Base-by-base conservation (phyloP, 92 coral and sea anemone genomes). In the Phenganax subtilis region DNA sequence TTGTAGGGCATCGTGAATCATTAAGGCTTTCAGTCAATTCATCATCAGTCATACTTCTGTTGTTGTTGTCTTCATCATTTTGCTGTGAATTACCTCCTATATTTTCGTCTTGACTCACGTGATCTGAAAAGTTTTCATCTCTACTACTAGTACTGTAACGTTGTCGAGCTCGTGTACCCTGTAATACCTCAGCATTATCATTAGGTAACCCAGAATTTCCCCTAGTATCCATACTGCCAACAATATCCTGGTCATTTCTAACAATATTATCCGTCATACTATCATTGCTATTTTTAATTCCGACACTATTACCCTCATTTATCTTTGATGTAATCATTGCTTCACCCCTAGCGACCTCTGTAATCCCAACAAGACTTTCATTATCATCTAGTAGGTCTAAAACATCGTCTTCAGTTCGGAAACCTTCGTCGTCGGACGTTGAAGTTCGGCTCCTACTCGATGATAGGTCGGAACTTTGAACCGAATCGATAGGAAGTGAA, bases 361-460 rank as follows among this genome's bases (percentile, higher is more conserved):
- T 85, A 16, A 87, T 57, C 83, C 77, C 72, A 10, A 37, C 47
- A 5, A 37, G 47, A 37, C 47, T 37, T 5, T 90, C 88, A 17
- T 85, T 97, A 7, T 92, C 99, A 55, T 91, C 97, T 0, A 96
- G 82, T 55, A 96, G 84, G 82, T 96, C 99, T 89, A 96, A 88
- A 57, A 96, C 97, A 84, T 96, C 99, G 84, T 96, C 99, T 9
- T 96, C 99, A 78, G 93, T 96, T 76, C 82, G 86, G 75, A 96
- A 96, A 60, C 96, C 91, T 65, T 90, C 99, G 57, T 97, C 89
- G 55, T 89, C 84, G 17, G 99, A 96, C 56, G 87, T 90, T 28
- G 86, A 80, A 17, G 83, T 79, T 53, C 83, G 54, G 53, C 58
- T 63, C 55, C 69, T 51, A 65, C 74, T 63, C 30, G 25, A 68